Percentiles rank a stretch among this genome's conserved stretches.
phyloP scores from a whole-genome alignment of 2,797 vertebrate species.

The Micromesistius poutassou region DNA sequence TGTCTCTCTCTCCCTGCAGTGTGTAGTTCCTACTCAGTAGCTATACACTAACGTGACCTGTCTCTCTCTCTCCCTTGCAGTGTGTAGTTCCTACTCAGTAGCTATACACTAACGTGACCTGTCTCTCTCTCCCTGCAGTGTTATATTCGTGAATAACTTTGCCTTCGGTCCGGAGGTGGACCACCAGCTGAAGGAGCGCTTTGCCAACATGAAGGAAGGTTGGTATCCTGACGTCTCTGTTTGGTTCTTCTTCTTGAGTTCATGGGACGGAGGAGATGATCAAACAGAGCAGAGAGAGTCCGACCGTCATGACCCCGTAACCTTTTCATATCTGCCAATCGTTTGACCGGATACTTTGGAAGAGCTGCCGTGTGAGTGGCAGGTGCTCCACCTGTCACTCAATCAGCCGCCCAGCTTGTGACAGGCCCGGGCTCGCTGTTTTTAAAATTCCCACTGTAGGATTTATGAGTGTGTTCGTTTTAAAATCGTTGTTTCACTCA shows the following conservation, averaged over 20 bases:
- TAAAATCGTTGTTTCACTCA: not conserved
- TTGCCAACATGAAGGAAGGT: conserved; percentile 99
- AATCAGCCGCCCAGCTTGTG: not conserved
- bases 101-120: not conserved
- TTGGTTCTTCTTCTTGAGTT: not conserved
- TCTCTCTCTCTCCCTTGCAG: too few relatives aligned
- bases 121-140: conserved; percentile 80
- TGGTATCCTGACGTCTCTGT: not conserved
- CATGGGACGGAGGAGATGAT: not conserved
- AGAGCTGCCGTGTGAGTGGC: conserved; percentile 28
- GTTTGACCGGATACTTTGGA: conserved; percentile 2
- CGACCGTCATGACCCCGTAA: not conserved
- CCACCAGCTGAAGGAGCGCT: conserved; percentile 99
- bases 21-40: too few relatives aligned
- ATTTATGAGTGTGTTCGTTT: not conserved
- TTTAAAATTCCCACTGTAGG: not conserved
- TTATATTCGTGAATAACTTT: conserved; percentile 99
- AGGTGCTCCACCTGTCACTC: conserved; percentile 27
- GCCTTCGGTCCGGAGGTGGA: conserved; percentile 99
- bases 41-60: not conserved
- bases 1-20: too few relatives aligned
- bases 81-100: not conserved
- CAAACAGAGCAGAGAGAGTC: not conserved
- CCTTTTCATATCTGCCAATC: not conserved
- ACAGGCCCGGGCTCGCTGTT: not conserved